Conservation (phyloP, 2,888 invertebrate genomes). For the Napeogenes sylphis region DNA sequence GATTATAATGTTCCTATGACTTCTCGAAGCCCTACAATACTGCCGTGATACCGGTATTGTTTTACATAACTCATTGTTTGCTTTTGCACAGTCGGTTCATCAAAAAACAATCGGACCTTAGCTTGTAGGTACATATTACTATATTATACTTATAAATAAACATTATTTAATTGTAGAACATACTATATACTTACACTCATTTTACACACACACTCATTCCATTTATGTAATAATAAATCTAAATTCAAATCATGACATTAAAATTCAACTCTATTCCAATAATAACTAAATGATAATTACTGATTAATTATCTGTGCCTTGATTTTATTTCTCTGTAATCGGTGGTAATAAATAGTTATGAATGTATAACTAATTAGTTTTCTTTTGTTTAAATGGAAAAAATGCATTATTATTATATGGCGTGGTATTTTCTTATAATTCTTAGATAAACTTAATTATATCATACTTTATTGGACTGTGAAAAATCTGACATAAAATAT, state of each 20-base stretch:
- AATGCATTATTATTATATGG: constrained; percentile 6
- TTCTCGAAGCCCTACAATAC: constrained; percentile 70
- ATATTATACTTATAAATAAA: too few relatives aligned
- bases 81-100: constrained; percentile 12
- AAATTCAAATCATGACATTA: too few relatives aligned
- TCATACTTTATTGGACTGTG: not conserved
- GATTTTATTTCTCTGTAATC: not conserved
- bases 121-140: too few relatives aligned
- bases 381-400: constrained; percentile 3
- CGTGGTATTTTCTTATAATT: constrained; percentile 6
- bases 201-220: too few relatives aligned
- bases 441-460: constrained; percentile 4
- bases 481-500: not conserved
- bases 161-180: too few relatives aligned
- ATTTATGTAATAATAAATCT: too few relatives aligned
- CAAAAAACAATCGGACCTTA: constrained; percentile 1
- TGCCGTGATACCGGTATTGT: constrained; percentile 65
- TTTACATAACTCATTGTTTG: constrained; percentile 65
- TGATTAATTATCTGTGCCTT: constrained; percentile 1
- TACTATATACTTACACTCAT: too few relatives aligned
- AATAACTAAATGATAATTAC: not conserved
- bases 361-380: constrained; percentile 1
- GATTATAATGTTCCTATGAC: constrained; percentile 77
- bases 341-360: not conserved
- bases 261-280: too few relatives aligned